phyloP scores from a whole-genome alignment of 1,140 invertebrate species.

The Zaprionus taronus region DNA sequence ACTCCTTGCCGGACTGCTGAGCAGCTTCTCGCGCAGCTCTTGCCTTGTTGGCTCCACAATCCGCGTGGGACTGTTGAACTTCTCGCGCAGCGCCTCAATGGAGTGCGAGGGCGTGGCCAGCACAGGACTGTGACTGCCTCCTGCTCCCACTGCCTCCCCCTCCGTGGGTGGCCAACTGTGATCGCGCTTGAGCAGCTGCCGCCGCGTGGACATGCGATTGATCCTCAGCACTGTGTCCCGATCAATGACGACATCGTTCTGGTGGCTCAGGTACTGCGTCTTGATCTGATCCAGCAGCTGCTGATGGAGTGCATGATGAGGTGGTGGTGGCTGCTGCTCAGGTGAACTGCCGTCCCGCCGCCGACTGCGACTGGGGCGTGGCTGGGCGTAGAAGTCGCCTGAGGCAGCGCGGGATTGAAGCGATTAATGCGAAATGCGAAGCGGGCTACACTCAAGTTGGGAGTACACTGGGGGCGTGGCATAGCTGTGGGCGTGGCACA shows the following conservation, averaged over 20 bases:
- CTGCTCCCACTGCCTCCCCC: neutral
- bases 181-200: constrained; percentile 70
- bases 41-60: constrained; percentile 59
- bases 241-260: constrained; percentile 76
- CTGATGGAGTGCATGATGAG: constrained; percentile 67
- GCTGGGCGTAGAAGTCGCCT: constrained; percentile 43
- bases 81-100: constrained; percentile 71
- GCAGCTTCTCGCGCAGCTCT: constrained; percentile 49
- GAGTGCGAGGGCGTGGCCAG: constrained; percentile 43
- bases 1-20: constrained; percentile 1
- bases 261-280: constrained; percentile 71
- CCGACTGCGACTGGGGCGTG: constrained; percentile 63
- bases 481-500: constrained; percentile 8
- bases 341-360: constrained; percentile 44
- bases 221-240: constrained; percentile 81
- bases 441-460: neutral
- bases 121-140: neutral
- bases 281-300: constrained; percentile 79
- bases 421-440: constrained; percentile 8
- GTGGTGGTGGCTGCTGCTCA: constrained; percentile 33
- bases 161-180: constrained; percentile 78
- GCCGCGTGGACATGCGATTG: constrained; percentile 72
- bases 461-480: constrained; percentile 25
- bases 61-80: constrained; percentile 73
- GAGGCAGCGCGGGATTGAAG: neutral